Evolutionary conservation across 2,797 vertebrate species (phyloP), one percentile per base, ranked within the genome.

Genomic region (Myotis findleyi): DNA sequence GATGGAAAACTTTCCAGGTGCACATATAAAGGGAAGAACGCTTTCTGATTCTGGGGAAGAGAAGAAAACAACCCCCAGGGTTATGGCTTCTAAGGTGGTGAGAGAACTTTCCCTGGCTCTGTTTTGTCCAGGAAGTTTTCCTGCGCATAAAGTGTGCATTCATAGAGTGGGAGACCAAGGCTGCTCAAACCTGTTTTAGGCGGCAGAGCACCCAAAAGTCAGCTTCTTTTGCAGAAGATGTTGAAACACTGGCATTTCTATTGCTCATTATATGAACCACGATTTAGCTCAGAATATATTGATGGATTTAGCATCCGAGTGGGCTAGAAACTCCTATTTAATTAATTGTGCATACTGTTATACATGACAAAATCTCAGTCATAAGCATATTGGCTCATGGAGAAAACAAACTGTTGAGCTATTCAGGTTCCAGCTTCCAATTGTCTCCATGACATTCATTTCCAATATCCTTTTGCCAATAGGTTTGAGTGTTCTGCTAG

Each of bases 51-150:
- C 86, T n/a, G 17, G 71, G 79, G 91, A 93, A 59, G 76, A 91
- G 81, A 84, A 95, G 84, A 92, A 84, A 95, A 95, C 87, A 83
- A 59, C 79, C 96, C 69, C 75, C 75, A 84, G 14, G 18, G 33
- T 13, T 36, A 53, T n/a, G 55, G 11, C 16, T 79, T 79, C 57
- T 53, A 16, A 51, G 33, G 25, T 47, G 51, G 55, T 3, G 7
- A 77, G 87, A 62, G 66, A 59, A 72, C 53, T 27, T 18, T 55
- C 49, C 38, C 2, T 55, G 16, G 6, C 57, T n/a, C 59, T 57
- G 49, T n/a, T 83, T 75, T 94, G 69, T 87, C 95, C 94, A 30
- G 91, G 82, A 96, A 95, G 72, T 84, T 95, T 87, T 97, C 93
- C 93, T 96, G 62, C 79, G 93, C 83, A 11, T 87, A 66, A 11